Evolutionary conservation across 1,140 invertebrate species (phyloP).

Genomic region (Calycopis cecrops): DNA sequence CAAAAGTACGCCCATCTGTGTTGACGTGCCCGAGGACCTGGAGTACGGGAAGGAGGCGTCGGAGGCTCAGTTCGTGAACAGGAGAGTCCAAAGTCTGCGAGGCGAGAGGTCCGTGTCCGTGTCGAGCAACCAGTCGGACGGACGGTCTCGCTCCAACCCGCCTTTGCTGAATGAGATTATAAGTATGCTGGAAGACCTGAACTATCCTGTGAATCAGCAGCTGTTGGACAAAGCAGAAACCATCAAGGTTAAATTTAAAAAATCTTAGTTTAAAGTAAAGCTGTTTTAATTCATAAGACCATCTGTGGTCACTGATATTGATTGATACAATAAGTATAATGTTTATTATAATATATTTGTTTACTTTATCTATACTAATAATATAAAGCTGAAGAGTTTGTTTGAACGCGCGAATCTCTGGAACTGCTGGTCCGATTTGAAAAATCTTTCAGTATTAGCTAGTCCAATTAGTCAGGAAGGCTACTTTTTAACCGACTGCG

Average conservation of each 20-base stretch:
- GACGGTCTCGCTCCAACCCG: conserved; percentile 75
- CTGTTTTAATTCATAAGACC: too few species aligned
- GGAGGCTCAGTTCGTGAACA: conserved; percentile 46
- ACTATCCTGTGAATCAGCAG: conserved; percentile 66
- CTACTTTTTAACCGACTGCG: too few species aligned
- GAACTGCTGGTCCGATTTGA: too few species aligned
- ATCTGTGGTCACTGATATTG: too few species aligned
- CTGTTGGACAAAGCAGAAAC: conserved; percentile 60
- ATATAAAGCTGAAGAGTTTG: too few species aligned
- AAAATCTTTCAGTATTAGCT: too few species aligned
- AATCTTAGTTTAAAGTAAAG: too few species aligned
- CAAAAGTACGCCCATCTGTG: conserved; percentile 57
- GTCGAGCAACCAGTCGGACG: conserved; percentile 61
- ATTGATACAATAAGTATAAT: too few species aligned
- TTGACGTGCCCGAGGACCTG: conserved; percentile 48
- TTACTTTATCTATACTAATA: too few species aligned
- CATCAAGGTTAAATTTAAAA: conserved; percentile 59
- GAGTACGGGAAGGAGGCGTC: conserved; percentile 57
- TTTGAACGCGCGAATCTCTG: too few species aligned
- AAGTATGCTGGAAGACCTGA: conserved; percentile 78
- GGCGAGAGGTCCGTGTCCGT: conserved; percentile 46
- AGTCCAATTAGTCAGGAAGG: too few species aligned
- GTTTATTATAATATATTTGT: too few species aligned
- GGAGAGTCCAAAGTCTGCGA: conserved; percentile 36
- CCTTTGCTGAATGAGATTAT: conserved; percentile 82